Evolutionary conservation across 2,113 vertebrate species (phyloP), one percentile per base, ranked within the genome.

Genomic region (Aptenodytes forsteri): DNA sequence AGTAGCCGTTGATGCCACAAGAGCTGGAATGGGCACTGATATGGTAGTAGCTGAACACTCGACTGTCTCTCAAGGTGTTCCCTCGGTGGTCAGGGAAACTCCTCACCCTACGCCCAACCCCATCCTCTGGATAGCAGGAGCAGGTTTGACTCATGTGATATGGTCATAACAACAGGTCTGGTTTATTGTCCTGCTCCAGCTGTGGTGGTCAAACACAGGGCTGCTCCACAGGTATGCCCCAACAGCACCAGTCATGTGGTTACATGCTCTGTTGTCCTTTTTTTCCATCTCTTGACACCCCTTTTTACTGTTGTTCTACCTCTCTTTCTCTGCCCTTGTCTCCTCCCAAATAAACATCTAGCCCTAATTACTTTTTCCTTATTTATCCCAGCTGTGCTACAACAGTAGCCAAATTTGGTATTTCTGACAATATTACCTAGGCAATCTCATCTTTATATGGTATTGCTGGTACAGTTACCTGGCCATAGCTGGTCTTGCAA

Each of bases 21-120:
- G 22, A 79, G 14, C 13, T 62, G 22, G 26, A 87, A 52, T 13
- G 6, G 13, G 13, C 80, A 62, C 3, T 42, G 50, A 36, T 27
- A 42, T 0, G 1, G 8, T 34, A 32, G 22, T 49, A 75, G 8
- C 8, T 61, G 32, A 25, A n/a, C 2, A 0, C 22, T 79, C 3
- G 4, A 20, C 6, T 58, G 11, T 30, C 27, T 49, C 5, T 87
- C 23, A n/a, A 7, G 9, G 2, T 22, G 5, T 72, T 54, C 34
- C 10, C 10, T 44, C 2, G 1, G 9, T 21, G 16, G 12, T 42
- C 50, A 64, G 42, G 26, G 20, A 81, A 90, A 42, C 2, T 9
- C 38, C 46, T 76, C 13, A 66, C 4, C 4, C 19, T 50, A 23
- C 13, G 59, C n/a, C 17, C 16, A 59, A 1, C 18, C 9, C 10